phyloP scores from a whole-genome alignment of 2,888 invertebrate genomes.

The Harpalus rubripes region DNA sequence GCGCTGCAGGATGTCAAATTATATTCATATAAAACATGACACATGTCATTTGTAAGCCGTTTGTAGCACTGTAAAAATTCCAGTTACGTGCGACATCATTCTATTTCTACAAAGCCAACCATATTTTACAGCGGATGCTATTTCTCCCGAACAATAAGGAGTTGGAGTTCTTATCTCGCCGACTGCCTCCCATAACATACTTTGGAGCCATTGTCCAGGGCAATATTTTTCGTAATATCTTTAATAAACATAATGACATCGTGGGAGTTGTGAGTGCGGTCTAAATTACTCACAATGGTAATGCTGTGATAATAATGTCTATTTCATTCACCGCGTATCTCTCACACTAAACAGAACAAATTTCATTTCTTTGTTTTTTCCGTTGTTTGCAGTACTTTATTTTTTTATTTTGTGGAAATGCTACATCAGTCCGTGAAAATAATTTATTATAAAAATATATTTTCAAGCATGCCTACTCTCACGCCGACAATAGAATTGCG shows the following conservation, averaged over 20 bases:
- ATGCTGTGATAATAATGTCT: conserved; percentile 65
- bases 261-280: conserved; percentile 69
- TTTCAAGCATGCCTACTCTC: conserved; percentile 63
- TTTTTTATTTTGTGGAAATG: conserved; percentile 51
- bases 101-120: conserved; percentile 46
- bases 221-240: conserved; percentile 69
- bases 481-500: conserved; percentile 67
- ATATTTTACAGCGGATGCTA: conserved; percentile 57
- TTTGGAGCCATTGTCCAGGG: conserved; percentile 67
- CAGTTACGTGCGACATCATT: conserved; percentile 60
- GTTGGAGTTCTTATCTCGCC: conserved; percentile 63
- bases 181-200: conserved; percentile 68
- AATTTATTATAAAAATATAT: conserved; percentile 59
- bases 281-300: conserved; percentile 64
- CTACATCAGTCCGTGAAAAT: conserved; percentile 44
- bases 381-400: conserved; percentile 32
- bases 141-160: conserved; percentile 58
- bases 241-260: conserved; percentile 69
- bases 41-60: conserved; percentile 57
- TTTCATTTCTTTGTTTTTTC: conserved; percentile 54
- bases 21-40: conserved; percentile 64
- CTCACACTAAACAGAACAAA: conserved; percentile 56
- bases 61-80: conserved; percentile 52
- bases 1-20: conserved; percentile 61
- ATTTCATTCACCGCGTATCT: conserved; percentile 54